Percentiles rank a stretch among this genome's conserved stretches.
Evolutionary conservation across 2,888 invertebrate genomes (phyloP).

Genomic region (Archips xylosteana): DNA sequence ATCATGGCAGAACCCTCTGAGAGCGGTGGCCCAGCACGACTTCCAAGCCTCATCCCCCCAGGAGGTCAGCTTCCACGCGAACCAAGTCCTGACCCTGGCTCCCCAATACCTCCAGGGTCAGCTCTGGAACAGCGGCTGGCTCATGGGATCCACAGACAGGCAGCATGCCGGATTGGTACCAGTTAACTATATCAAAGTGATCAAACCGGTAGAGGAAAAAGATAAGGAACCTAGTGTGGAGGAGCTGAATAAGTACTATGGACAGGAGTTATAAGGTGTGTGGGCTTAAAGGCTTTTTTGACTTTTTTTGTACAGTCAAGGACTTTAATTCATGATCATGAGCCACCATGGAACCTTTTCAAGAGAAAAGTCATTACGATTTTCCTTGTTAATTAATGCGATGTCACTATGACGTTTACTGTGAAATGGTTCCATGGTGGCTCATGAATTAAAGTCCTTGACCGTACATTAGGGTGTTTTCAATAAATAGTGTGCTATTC

Average conservation of each 20-base stretch:
- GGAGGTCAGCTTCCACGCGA: slow-evolving; percentile 91
- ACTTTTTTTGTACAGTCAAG: too few relatives aligned
- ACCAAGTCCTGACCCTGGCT: slow-evolving; percentile 92
- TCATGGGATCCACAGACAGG: slow-evolving; percentile 86
- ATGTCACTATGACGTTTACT: too few relatives aligned
- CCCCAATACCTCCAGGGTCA: slow-evolving; percentile 92
- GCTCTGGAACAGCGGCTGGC: slow-evolving; percentile 89
- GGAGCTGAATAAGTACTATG: slow-evolving; percentile 56
- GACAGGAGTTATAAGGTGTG: slow-evolving; percentile 52
- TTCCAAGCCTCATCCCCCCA: slow-evolving; percentile 90
- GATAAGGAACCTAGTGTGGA: slow-evolving; percentile 39
- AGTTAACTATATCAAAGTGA: slow-evolving; percentile 84
- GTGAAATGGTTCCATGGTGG: too few relatives aligned
- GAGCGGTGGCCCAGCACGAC: slow-evolving; percentile 89
- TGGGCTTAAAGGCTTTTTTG: too few relatives aligned
- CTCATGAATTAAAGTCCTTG: too few relatives aligned
- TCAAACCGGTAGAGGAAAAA: slow-evolving; percentile 55
- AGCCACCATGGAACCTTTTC: too few relatives aligned
- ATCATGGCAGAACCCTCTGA: slow-evolving; percentile 89
- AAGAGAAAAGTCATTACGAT: too few relatives aligned
- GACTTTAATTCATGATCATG: too few relatives aligned
- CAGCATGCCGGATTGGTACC: slow-evolving; percentile 87
- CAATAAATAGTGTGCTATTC: too few relatives aligned
- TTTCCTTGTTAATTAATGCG: too few relatives aligned
- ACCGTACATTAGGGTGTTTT: too few relatives aligned